phyloP scores from a whole-genome alignment of 53 echinoderm and acorn worm genomes.

The Actinopyga echinites region DNA sequence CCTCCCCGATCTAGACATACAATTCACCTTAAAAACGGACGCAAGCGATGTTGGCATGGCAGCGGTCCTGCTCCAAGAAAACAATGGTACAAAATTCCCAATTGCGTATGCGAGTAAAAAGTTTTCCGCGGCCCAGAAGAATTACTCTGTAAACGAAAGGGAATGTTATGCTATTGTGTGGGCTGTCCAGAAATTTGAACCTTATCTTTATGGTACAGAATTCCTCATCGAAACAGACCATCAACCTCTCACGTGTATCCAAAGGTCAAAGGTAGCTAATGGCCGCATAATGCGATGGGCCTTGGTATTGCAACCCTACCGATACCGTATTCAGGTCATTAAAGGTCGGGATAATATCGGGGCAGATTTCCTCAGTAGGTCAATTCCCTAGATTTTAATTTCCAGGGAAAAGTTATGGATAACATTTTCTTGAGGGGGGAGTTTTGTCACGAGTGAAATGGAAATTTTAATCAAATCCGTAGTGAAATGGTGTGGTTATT shows the following conservation, averaged over 20 bases:
- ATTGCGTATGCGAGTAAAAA: slow-evolving; percentile 51
- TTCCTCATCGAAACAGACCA: slow-evolving; percentile 44
- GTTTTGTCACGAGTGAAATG: no score
- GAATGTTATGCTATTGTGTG: slow-evolving; percentile 43
- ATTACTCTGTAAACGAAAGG: slow-evolving; percentile 32
- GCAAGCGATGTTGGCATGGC: slow-evolving; percentile 54
- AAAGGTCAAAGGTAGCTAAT: slow-evolving; percentile 28
- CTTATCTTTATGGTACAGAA: slow-evolving; percentile 38
- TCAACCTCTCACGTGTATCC: slow-evolving; percentile 40
- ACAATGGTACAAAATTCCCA: slow-evolving; percentile 36
- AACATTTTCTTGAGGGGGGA: slow-evolving; percentile 12
- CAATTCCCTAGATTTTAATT: background rate
- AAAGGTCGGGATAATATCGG: slow-evolving; percentile 34
- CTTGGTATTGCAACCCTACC: slow-evolving; percentile 1
- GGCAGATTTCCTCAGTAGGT: slow-evolving; percentile 39
- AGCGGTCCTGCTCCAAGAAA: slow-evolving; percentile 56
- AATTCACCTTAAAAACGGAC: slow-evolving; percentile 44
- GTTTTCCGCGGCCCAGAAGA: slow-evolving; percentile 4
- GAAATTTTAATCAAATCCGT: no score
- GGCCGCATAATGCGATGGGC: slow-evolving; percentile 45
- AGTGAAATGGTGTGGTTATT: no score
- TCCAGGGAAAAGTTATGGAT: background rate
- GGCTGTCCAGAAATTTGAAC: slow-evolving; percentile 42
- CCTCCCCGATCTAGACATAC: slow-evolving; percentile 31
- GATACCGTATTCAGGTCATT: slow-evolving; percentile 20